phyloP scores from a whole-genome alignment of 2,888 invertebrate genomes.

The Masnerella sp. region DNA sequence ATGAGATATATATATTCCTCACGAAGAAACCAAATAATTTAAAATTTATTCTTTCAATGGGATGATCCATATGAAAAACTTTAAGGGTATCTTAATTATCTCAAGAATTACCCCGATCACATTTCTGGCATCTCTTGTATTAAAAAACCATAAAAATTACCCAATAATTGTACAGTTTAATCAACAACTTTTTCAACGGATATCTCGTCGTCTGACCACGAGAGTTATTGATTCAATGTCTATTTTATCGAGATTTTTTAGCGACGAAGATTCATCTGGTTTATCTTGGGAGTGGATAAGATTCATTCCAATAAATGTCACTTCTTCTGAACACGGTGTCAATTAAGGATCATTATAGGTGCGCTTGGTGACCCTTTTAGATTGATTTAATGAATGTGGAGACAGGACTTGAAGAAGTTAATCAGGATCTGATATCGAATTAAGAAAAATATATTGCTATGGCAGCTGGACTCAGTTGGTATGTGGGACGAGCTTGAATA shows the following conservation, averaged over 20 bases:
- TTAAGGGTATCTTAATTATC: too few species aligned
- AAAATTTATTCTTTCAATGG: too few species aligned
- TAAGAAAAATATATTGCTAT: constrained; percentile 46
- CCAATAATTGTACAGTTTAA: background rate
- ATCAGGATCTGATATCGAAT: constrained; percentile 55
- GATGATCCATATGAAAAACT: too few species aligned
- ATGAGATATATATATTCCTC: too few species aligned
- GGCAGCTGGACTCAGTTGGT: constrained; percentile 10
- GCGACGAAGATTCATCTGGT: constrained; percentile 31
- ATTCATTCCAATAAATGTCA: constrained; percentile 47
- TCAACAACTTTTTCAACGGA: background rate
- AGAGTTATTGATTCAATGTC: constrained; percentile 2
- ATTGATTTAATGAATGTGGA: constrained; percentile 51
- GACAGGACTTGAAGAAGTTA: constrained; percentile 40
- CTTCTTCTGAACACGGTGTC: constrained; percentile 44
- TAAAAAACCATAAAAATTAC: too few species aligned
- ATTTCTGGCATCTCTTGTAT: too few species aligned
- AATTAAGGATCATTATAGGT: constrained; percentile 55
- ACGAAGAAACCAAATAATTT: too few species aligned
- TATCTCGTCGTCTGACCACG: background rate
- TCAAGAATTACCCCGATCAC: too few species aligned
- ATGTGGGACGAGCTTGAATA: constrained; percentile 36
- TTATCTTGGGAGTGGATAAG: constrained; percentile 35
- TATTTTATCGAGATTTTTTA: constrained; percentile 11
- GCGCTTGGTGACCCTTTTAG: constrained; percentile 47